Base-by-base conservation (phyloP, 1,140 invertebrate genomes). In the Idris sp. region DNA sequence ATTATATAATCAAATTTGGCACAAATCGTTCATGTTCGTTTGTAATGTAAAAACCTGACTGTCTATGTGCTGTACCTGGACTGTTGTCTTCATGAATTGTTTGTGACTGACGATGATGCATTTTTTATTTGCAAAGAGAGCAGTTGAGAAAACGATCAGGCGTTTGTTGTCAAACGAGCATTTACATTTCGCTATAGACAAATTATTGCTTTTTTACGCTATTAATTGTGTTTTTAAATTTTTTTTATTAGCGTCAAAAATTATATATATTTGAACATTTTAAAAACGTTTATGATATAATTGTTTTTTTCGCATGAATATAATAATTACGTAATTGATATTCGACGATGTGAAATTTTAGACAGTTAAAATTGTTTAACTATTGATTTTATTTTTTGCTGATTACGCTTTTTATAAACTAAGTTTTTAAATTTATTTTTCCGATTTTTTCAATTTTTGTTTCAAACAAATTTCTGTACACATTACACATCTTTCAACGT, bases 81-180 rank as follows among this genome's bases (percentile, higher is more conserved):
- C 46, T 30, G 22, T 67, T 35, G 40, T 54, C 40, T 40, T 56
- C 22, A 31, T 26, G 11, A 35, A 22, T 13, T 44, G 30, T 53
- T n/a, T 43, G 36, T 35, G 59, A 51, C 59, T 64, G 48, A 64
- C 28, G 33, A 46, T 59, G 30, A 64, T 51, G 59, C 59, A 64
- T 64, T 64, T 62, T 64, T 35, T 19, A 30, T 4, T 26, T 31
- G 49, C 19, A 9, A 40, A 30, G 11, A n/a, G n/a, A 54, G 31
- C 14, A 40, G 4, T 11, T 8, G 26, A 11, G 11, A 41, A 61
- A 9, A 26, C 30, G 31, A 64, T 51, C 38, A 43, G 46, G 38
- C 30, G n/a, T 49, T 62, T 49, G 44, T 35, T 44, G 36, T 44
- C 46, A 51, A 51, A 53, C 18, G 28, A 51, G 46, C 59, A 51